Percentiles rank a stretch among this genome's conserved stretches.
Evolutionary conservation across 35 echinoderm and acorn worm species (phyloP).

Genomic region (Heliocidaris tuberculata): DNA sequence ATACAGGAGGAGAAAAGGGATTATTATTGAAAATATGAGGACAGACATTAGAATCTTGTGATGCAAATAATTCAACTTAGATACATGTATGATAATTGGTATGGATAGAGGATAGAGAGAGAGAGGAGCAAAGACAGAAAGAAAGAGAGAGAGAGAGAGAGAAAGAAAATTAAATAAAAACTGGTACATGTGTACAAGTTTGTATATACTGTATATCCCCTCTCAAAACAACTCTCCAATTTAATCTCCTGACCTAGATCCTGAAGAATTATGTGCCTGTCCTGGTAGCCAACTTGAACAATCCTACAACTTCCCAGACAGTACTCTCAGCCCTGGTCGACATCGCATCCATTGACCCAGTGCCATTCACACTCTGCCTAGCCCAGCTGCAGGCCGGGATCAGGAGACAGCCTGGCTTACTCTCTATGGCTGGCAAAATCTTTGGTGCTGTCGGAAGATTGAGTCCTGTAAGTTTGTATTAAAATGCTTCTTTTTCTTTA

Average conservation of each 20-base stretch:
- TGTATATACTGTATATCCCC: too few species aligned
- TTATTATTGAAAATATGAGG: too few species aligned
- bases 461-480: constrained; percentile 58
- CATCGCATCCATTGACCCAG: constrained; percentile 65
- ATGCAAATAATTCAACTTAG: too few species aligned
- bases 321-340: constrained; percentile 70
- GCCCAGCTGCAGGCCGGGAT: constrained; percentile 68
- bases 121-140: too few species aligned
- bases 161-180: too few species aligned
- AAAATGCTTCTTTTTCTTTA: too few species aligned
- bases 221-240: not conserved
- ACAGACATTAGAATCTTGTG: too few species aligned
- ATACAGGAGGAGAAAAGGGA: too few species aligned
- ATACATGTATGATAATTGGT: too few species aligned
- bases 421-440: constrained; percentile 87
- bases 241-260: constrained; percentile 45
- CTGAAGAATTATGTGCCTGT: constrained; percentile 65
- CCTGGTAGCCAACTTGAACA: constrained; percentile 68
- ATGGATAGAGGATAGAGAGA: too few species aligned
- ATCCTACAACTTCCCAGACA: constrained; percentile 73
- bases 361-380: constrained; percentile 62
- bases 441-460: constrained; percentile 93
- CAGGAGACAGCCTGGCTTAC: constrained; percentile 66
- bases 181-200: too few species aligned
- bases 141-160: too few species aligned